Conservation (phyloP, 64 coral and sea anemone species). For the Montipora cactus region DNA sequence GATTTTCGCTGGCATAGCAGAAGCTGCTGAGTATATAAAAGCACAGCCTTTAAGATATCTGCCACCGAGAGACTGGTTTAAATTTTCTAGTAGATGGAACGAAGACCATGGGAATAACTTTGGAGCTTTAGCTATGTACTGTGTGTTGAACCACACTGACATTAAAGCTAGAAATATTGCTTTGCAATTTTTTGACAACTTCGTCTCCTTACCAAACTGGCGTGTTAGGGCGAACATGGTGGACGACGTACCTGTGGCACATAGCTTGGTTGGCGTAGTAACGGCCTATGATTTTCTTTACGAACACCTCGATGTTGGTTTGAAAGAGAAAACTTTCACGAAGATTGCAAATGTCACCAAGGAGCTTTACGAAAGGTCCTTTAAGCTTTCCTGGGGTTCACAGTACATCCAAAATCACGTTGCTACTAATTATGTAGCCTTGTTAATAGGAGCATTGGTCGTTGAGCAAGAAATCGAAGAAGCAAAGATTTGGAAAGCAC, state of each 20-base stretch:
- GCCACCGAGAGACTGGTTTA: conserved; percentile 53
- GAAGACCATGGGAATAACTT: conserved; percentile 87
- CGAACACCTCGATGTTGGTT: conserved; percentile 48
- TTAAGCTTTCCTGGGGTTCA: conserved; percentile 72
- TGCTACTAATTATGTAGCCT: conserved; percentile 87
- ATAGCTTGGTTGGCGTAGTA: conserved; percentile 76
- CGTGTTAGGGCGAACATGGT: conserved; percentile 43
- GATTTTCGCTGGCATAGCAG: conserved; percentile 53
- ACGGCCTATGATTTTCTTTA: conserved; percentile 88
- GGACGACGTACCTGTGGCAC: conserved; percentile 93
- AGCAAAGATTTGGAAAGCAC: conserved; percentile 41
- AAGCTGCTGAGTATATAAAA: conserved; percentile 66
- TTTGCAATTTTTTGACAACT: conserved; percentile 42
- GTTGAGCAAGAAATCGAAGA: conserved; percentile 40
- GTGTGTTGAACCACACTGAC: conserved; percentile 71
- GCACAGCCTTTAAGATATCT: conserved; percentile 12
- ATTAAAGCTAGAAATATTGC: conserved; percentile 55
- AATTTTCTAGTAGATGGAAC: conserved; percentile 87
- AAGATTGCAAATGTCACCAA: conserved; percentile 54
- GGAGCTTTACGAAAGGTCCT: conserved; percentile 74
- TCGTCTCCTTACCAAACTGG: conserved; percentile 75
- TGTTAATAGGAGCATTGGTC: conserved; percentile 71
- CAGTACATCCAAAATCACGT: conserved; percentile 96
- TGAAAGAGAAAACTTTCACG: conserved; percentile 10
- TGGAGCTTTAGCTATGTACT: conserved; percentile 73